Evolutionary conservation across 2,113 vertebrate species (phyloP).

Genomic region (Brachyhypopomus occidentalis): DNA sequence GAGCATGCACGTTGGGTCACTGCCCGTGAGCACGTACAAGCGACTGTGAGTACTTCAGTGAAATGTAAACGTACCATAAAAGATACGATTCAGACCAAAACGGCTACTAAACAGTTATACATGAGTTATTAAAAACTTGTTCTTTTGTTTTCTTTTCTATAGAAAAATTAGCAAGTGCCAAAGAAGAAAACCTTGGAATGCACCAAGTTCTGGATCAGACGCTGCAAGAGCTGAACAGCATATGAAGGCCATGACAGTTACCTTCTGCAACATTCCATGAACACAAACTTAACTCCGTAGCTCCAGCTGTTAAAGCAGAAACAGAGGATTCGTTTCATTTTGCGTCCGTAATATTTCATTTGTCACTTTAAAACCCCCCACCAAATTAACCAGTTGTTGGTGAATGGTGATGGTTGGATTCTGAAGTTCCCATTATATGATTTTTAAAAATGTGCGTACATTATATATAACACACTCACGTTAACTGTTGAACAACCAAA

Average conservation of each 20-base stretch:
- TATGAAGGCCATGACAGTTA: constrained; percentile 74
- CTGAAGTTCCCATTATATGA: constrained; percentile 40
- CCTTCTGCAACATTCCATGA: constrained; percentile 69
- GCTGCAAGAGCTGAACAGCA: constrained; percentile 92
- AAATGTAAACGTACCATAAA: constrained; percentile 42
- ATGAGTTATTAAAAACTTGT: not conserved
- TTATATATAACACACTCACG: constrained; percentile 80
- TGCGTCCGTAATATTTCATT: constrained; percentile 59
- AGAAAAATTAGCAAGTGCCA: constrained; percentile 90
- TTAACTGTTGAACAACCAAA: constrained; percentile 63
- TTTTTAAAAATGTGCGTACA: constrained; percentile 66
- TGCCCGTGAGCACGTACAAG: not conserved
- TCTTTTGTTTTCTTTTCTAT: constrained; percentile 28
- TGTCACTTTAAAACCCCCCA: constrained; percentile 35
- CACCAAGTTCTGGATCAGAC: constrained; percentile 95
- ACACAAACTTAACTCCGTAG: constrained; percentile 69
- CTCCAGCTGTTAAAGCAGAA: constrained; percentile 63
- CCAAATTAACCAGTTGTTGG: constrained; percentile 1
- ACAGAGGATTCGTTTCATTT: constrained; percentile 65
- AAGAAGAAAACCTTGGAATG: constrained; percentile 90
- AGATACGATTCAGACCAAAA: not conserved
- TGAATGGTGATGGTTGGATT: not conserved
- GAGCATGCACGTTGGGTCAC: not conserved
- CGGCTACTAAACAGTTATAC: not conserved
- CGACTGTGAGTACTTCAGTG: constrained; percentile 35